Evolutionary conservation across 2,797 vertebrate species (phyloP).

Genomic region (Sciurus carolinensis): DNA sequence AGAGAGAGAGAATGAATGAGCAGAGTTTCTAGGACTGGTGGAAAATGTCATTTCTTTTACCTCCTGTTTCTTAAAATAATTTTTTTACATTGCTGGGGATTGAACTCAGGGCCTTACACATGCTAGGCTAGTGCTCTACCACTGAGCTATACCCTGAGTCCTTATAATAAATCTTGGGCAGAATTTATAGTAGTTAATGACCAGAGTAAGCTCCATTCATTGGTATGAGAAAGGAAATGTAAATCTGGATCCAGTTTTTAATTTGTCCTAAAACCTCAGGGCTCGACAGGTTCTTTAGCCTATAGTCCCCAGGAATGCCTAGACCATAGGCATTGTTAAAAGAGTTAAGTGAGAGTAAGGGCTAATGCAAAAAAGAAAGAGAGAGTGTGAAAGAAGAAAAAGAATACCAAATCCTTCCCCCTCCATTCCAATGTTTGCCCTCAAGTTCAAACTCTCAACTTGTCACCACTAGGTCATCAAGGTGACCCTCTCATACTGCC

Average conservation of each 20-base stretch:
- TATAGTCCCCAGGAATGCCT: not conserved
- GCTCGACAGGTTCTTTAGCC: constrained; percentile 3
- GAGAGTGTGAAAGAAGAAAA: not conserved
- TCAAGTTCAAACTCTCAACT: not conserved
- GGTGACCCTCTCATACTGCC: not conserved
- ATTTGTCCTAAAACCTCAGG: constrained; percentile 38
- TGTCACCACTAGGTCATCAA: not conserved
- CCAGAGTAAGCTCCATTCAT: not conserved
- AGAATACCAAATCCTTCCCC: not conserved
- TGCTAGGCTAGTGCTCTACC: not conserved
- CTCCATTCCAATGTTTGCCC: not conserved
- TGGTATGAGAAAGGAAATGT: constrained; percentile 41
- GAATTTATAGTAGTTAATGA: not conserved
- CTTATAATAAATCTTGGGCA: constrained; percentile 53
- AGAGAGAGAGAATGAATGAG: not conserved
- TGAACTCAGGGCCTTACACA: not conserved
- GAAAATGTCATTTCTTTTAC: constrained; percentile 31
- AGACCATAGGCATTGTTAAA: not conserved
- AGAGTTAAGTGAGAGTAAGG: not conserved
- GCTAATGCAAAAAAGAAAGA: not conserved
- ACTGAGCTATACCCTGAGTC: not conserved
- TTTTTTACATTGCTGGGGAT: not conserved
- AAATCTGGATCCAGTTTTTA: not conserved
- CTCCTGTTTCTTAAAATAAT: constrained; percentile 9
- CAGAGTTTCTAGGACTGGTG: constrained; percentile 30